Evolutionary conservation across 2,113 vertebrate genomes (phyloP), one percentile per base, ranked within the genome.

Genomic region (Upupa epops): DNA sequence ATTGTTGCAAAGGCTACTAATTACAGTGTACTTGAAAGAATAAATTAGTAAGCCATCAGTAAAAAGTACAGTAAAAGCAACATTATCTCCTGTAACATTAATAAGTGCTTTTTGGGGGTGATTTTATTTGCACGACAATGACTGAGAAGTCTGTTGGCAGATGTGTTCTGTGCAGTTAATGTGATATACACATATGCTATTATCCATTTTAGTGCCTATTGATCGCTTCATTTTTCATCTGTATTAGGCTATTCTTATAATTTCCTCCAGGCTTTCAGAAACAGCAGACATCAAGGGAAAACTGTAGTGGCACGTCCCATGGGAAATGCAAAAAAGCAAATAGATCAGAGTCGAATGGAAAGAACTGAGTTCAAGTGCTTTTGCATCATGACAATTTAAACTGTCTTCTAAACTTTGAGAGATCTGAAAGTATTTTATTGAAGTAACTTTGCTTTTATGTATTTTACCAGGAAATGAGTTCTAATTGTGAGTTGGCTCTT

Each of bases 171-270:
- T 96, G 71, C 94, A 84, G 90, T 95, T 95, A 95, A 94, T 96
- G 60, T 94, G 94, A 96, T 94, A 94, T 90, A 95, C 88, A 90
- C 81, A 80, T 93, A 87, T 92, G 89, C 86, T 91, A 52, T 95
- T 94, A 93, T 85, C 91, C 79, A 83, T 95, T 96, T 96, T 93
- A 92, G 89, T 85, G 82, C 89, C 89, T 92, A 94, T 89, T 89
- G 92, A 96, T 95, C 87, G 91, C 91, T 94, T 96, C 90, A 93
- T 95, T 94, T 96, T 96, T 96, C 94, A 93, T 89, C 87, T 91
- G 37, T 91, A 85, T 90, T 66, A 87, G 74, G 48, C 92, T 92
- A 80, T 95, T 96, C 84, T 93, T 95, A 77, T 89, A 66, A 94
- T 85, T 96, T 96, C 92, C 91, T 93, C 75, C 70, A 71, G 89